Base-by-base conservation (phyloP, 1,140 invertebrate genomes). In the Hylaeus anthracinus region DNA sequence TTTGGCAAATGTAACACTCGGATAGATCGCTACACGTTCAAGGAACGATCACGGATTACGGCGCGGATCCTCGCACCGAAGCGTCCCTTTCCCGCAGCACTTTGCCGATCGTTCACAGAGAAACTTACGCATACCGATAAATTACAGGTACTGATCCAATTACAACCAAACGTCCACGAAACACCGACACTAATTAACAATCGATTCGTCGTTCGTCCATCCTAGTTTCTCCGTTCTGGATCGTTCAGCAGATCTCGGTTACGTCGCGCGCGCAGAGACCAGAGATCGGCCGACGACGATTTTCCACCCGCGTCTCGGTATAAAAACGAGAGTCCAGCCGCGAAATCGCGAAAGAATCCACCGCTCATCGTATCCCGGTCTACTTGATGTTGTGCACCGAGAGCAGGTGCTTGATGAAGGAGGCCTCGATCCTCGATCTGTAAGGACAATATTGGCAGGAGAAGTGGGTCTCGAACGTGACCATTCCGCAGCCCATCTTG, bases 391-490 rank as follows among this genome's bases (percentile, higher is more conserved):
- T 93, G 78, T 94, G 93, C 61, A 94, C 93, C 45, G 92, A 93
- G n/a, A 93, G 88, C 15, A 93, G 85, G 66, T 94, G 93, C 72
- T 92, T 93, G 63, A 94, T 76, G 73, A 94, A 94, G 72, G 92
- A 92, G n/a, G 94, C 91, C 88, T 93, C 90, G 67, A 93, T 91
- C 79, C 92, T 92, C 56, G 94, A 94, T 83, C 93, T 94, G 81
- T 94, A 93, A 14, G 94, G 94, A 86, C 95, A 95, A 83, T 94
- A 93, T 45, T 94, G 92, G 87, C 95, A 95, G 72, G 93, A 92
- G 88, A 95, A 95, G 84, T 93, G 92, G 1, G 94, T 94, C 83
- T 94, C 94, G 87, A 91, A 92, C 72, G 92, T 92, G 65, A 90
- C 85, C 84, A 94, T 92, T 14, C 92, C 92, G 72, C 93, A 94